Evolutionary conservation across 2,888 invertebrate species (phyloP).

Genomic region (Hydrotaea cyrtoneurina): DNA sequence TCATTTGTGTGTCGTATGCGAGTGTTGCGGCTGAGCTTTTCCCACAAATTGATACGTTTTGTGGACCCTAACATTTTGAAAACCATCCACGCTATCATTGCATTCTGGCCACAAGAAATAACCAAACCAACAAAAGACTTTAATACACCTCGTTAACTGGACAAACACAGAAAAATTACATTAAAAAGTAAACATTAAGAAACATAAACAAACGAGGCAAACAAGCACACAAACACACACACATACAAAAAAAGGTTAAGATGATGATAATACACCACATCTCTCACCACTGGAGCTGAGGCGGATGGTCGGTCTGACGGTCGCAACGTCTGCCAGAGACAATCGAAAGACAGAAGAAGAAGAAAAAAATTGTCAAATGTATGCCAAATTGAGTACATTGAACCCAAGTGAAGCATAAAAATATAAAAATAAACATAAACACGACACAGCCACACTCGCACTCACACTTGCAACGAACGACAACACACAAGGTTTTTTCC

Average conservation of each 20-base stretch:
- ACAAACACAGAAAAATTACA: slow-evolving; percentile 53
- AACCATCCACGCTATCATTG: background rate
- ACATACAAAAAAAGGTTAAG: slow-evolving; percentile 38
- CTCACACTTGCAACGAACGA: background rate
- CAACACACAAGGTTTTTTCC: background rate
- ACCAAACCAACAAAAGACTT: slow-evolving; percentile 21
- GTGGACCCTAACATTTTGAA: background rate
- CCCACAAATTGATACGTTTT: background rate
- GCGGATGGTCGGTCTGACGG: background rate
- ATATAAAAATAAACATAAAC: slow-evolving; percentile 31
- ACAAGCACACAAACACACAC: no score
- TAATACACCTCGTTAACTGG: slow-evolving; percentile 42
- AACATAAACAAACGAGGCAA: slow-evolving; percentile 25
- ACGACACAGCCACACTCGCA: background rate
- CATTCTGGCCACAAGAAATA: background rate
- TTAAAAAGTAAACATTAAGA: slow-evolving; percentile 39
- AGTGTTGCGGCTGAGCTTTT: no score
- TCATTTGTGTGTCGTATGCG: no score
- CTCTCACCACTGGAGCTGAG: background rate
- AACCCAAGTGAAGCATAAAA: slow-evolving; percentile 67
- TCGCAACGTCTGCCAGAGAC: slow-evolving; percentile 30
- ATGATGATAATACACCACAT: slow-evolving; percentile 22
- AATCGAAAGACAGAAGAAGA: slow-evolving; percentile 44
- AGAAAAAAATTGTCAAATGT: slow-evolving; percentile 69
- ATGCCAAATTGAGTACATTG: slow-evolving; percentile 70